Evolutionary conservation across 2,888 invertebrate species (phyloP), one percentile per base, ranked within the genome.

Genomic region (Plemyria rubiginata): DNA sequence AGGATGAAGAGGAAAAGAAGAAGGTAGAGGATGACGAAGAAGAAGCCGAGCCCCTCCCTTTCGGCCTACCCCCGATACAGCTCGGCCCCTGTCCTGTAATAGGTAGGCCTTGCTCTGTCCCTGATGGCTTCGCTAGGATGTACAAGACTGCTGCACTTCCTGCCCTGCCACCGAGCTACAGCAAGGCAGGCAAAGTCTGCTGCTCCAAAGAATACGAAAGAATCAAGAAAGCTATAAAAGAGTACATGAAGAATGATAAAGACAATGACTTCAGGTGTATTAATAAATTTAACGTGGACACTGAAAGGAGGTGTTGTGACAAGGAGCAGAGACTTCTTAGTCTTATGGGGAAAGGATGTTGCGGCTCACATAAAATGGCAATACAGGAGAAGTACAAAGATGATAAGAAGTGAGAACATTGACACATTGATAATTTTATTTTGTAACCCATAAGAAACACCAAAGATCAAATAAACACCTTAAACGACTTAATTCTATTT

Each of bases 21-120:
- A 81, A 82, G 53, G 59, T 73, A 28, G 88, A 90, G 0, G 88
- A 89, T 1, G 88, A 88, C 1, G 89, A 88, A 72, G 89, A 90
- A 48, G 88, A 85, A 65, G 67, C 79, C 0, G 84, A 88, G 62
- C 85, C 88, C 36, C 71, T 92, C 41, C 92, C 92, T 1, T 92
- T 92, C 62, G 92, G 92, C 0, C 72, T 92, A 16, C 92, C 92
- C 1, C 92, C 91, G 0, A 85, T 92, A 50, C 76, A 82, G 53
- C 83, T 92, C 2, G 91, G 90, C 4, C 92, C 92, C n/a, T 92
- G 92, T 76, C 91, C 92, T 51, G 84, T 92, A 8, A 70, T 91
- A 70, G 92, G 92, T 36, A 84, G 88, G 69, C 92, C 92, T 12
- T 92, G 92, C 62, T 72, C 86, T 12, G 84, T 86, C 0, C 88